A percentile compares a stretch with the other conserved stretches of the same genome.
phyloP scores from a whole-genome alignment of 2,113 vertebrate species.

The Nerophis ophidion region DNA sequence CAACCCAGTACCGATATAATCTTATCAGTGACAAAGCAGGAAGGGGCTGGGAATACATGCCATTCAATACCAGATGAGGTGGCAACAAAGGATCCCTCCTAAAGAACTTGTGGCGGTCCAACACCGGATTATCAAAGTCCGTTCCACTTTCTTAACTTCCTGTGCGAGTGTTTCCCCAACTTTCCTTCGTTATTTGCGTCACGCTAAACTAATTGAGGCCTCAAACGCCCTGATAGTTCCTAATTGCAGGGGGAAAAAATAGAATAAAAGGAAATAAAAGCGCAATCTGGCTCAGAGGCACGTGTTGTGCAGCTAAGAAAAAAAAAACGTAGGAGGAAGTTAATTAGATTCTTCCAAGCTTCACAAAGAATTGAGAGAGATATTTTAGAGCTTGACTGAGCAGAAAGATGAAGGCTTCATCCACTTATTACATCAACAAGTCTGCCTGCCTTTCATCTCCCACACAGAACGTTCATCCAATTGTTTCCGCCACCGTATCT shows the following conservation, averaged over 20 bases:
- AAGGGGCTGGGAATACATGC: too few species aligned
- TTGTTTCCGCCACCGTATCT: conserved; percentile 49
- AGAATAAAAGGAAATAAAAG: not conserved
- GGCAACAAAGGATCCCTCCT: too few species aligned
- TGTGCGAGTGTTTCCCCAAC: not conserved
- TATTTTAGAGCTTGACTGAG: conserved; percentile 47
- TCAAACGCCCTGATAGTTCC: not conserved
- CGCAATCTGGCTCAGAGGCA: conserved; percentile 1
- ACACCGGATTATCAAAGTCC: too few species aligned
- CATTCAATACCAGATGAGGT: too few species aligned
- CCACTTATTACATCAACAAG: conserved; percentile 54
- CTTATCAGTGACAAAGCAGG: too few species aligned
- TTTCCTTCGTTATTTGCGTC: not conserved
- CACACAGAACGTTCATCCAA: conserved; percentile 34
- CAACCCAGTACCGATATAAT: too few species aligned
- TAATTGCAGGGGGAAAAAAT: not conserved
- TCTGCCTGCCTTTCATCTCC: conserved; percentile 57
- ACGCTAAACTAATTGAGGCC: not conserved
- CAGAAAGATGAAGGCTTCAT: conserved; percentile 36
- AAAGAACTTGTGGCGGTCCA: too few species aligned
- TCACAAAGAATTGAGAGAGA: conserved; percentile 35
- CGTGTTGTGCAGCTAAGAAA: not conserved
- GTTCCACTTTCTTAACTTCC: too few species aligned
- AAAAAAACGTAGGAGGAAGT: conserved; percentile 23
- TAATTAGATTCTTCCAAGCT: conserved; percentile 36